phyloP scores from a whole-genome alignment of 2,888 invertebrate genomes.

The Chirona hameri region DNA sequence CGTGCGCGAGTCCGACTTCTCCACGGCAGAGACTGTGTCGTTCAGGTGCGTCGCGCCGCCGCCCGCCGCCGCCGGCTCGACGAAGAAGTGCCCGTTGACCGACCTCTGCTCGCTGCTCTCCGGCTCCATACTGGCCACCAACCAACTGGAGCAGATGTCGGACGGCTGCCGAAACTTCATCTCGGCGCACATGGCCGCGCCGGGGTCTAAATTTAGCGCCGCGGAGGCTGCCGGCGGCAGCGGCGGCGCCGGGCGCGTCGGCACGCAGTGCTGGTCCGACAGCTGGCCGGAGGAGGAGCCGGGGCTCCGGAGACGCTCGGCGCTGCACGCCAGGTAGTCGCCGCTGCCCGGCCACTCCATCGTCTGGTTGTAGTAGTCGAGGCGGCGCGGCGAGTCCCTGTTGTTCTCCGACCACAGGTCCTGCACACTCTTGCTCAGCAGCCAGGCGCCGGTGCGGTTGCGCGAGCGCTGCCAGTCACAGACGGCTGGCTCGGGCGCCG shows the following conservation, averaged over 20 bases:
- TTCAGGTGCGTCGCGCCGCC: background rate
- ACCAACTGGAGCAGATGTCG: background rate
- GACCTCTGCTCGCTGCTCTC: conserved; percentile 10
- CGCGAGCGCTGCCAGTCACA: conserved; percentile 9
- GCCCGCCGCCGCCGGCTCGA: background rate
- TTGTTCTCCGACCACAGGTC: conserved; percentile 24
- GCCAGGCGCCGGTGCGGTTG: conserved; percentile 13
- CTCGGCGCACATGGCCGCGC: background rate
- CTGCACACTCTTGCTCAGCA: conserved; percentile 24
- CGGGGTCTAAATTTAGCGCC: conserved; percentile 3
- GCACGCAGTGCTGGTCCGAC: background rate
- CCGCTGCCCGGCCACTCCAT: conserved; percentile 28
- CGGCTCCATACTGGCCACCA: background rate
- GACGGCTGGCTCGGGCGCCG: background rate
- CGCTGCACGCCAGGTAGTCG: background rate
- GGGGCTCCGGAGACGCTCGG: background rate
- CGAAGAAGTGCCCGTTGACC: background rate
- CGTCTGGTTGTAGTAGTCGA: conserved; percentile 28
- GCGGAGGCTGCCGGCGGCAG: background rate
- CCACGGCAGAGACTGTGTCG: background rate
- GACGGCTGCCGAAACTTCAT: background rate
- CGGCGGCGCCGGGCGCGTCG: background rate
- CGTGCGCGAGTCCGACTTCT: background rate
- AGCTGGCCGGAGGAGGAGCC: too few relatives aligned
- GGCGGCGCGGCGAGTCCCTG: conserved; percentile 26